phyloP scores from a whole-genome alignment of 2,888 invertebrate species.

The Ethmia dodecea region DNA sequence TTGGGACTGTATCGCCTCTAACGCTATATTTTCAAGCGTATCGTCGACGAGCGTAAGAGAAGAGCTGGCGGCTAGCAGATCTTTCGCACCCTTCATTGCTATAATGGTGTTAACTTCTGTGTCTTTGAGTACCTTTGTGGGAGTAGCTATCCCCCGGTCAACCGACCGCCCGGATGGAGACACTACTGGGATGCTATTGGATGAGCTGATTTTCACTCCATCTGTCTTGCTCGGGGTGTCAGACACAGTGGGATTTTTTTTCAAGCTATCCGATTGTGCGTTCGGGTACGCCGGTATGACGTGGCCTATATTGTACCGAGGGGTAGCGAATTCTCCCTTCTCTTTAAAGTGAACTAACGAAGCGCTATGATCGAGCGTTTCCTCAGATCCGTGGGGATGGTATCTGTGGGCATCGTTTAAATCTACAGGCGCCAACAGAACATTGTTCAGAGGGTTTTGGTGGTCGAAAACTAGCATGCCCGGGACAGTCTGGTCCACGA shows the following conservation, averaged over 20 bases:
- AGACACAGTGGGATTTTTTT: too few species aligned
- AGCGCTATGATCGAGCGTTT: background rate
- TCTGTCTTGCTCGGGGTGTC: background rate
- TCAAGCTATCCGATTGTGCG: background rate
- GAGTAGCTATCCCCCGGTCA: too few species aligned
- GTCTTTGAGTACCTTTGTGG: conserved; percentile 26
- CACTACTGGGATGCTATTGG: too few species aligned
- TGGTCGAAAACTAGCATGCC: conserved; percentile 48
- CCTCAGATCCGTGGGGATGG: conserved; percentile 26
- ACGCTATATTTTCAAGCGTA: too few species aligned
- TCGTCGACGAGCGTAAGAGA: conserved; percentile 55
- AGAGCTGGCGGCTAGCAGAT: conserved; percentile 43
- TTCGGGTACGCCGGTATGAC: background rate
- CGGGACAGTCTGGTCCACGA: background rate
- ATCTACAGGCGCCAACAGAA: conserved; percentile 32
- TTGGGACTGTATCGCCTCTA: too few species aligned
- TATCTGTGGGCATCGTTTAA: conserved; percentile 37
- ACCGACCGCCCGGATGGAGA: too few species aligned
- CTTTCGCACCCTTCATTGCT: conserved; percentile 50
- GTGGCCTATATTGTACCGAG: too few species aligned
- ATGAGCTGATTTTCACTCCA: too few species aligned
- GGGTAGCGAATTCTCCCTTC: background rate
- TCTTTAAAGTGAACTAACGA: background rate
- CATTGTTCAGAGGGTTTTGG: conserved; percentile 58
- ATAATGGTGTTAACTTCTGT: conserved; percentile 51